Evolutionary conservation across 2,797 vertebrate species (phyloP).

Genomic region (Melanotaenia maccullochi): DNA sequence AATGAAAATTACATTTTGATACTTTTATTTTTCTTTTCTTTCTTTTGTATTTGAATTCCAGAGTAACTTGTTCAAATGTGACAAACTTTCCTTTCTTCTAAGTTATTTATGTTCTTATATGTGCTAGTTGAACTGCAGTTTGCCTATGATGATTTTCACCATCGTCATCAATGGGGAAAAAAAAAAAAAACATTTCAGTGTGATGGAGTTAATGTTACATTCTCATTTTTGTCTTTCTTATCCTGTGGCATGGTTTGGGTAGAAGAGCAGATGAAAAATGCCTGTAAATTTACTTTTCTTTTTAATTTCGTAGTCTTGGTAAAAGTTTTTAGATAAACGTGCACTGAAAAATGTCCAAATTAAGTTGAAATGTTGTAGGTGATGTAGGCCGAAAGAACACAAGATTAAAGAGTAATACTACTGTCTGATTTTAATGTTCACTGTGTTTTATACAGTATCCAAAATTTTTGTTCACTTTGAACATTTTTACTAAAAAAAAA

Average conservation of each 20-base stretch:
- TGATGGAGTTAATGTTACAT: conserved; percentile 84
- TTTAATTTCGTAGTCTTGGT: conserved; percentile 94
- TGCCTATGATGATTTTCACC: conserved; percentile 87
- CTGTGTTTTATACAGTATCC: conserved; percentile 99
- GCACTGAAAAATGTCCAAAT: conserved; percentile 97
- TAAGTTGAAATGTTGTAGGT: conserved; percentile 94
- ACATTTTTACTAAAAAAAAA: conserved; percentile 98
- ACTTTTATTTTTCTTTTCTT: conserved; percentile 81
- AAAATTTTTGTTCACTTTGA: conserved; percentile 98
- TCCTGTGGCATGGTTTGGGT: conserved; percentile 93
- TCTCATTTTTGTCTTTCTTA: conserved; percentile 86
- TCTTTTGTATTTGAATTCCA: conserved; percentile 84
- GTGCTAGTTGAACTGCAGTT: conserved; percentile 90
- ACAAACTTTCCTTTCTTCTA: conserved; percentile 73
- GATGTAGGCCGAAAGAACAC: conserved; percentile 87
- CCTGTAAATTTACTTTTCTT: conserved; percentile 83
- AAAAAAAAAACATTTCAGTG: conserved; percentile 84
- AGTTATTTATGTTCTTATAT: conserved; percentile 80
- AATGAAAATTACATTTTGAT: conserved; percentile 95
- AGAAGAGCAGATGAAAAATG: conserved; percentile 83
- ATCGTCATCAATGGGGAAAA: conserved; percentile 83
- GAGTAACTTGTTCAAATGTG: conserved; percentile 78
- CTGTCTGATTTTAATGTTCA: conserved; percentile 99
- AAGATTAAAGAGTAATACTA: conserved; percentile 92
- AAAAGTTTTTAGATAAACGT: conserved; percentile 91